Evolutionary conservation across 2,888 invertebrate species (phyloP), one percentile per base, ranked within the genome.

Genomic region (Andrena flavipes): DNA sequence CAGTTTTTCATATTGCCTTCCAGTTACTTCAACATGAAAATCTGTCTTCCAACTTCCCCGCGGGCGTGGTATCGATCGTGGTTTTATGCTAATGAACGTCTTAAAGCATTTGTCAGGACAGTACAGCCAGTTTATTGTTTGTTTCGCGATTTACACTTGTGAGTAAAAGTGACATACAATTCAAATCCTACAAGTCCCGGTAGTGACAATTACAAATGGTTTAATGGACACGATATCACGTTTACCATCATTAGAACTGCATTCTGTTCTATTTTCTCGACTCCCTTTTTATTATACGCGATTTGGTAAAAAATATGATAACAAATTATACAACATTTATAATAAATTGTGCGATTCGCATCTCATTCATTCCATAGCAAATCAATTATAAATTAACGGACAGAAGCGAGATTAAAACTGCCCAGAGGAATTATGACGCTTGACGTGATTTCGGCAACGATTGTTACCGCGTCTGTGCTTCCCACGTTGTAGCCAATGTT

Each of bases 1-100:
- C 76, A 69, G 78, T 87, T 85, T 85, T 87, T 84, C 86, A 80
- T 84, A 85, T 81, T 84, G 76, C 80, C 77, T 79, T 76, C 77
- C 73, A 67, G 77, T 84, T 83, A 79, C 80, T 82, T 80, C 80
- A 85, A 68, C 64, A 48, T 65, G 71, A 68, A 74, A 76, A 80
- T 84, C 80, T 74, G 65, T 69, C 80, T 80, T 84, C 70, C 68
- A 54, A 49, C 48, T 26, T 72, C 7, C 29, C 62, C 26, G 26
- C 60, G 26, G 23, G 74, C 42, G 13, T n/a, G 33, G 33, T 33
- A 63, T 74, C 30, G 79, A 78, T 70, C 70, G 51, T 51, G 30
- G 60, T 80, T 80, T 79, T 78, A 80, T 49, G 62, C 49, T 78
- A 78, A 80, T 49, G 79, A 80, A 71, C 79, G 56, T 78, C 80